phyloP scores from a whole-genome alignment of 2,113 vertebrate genomes.

The Corythoichthys intestinalis region DNA sequence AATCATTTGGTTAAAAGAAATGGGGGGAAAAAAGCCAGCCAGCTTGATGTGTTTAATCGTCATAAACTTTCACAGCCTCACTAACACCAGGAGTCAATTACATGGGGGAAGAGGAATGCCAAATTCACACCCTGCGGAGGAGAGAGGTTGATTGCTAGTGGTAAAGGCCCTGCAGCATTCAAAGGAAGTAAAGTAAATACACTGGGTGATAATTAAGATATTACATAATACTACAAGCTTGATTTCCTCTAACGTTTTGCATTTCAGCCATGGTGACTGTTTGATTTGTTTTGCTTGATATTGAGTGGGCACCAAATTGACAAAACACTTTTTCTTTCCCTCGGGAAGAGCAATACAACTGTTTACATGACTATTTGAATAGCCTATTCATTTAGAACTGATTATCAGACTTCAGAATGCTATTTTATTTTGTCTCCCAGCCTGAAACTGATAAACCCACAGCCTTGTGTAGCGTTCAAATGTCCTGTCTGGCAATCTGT shows the following conservation, averaged over 20 bases:
- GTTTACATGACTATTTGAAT: too few species aligned
- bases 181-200: conserved; percentile 65
- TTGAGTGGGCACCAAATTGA: too few species aligned
- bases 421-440: too few species aligned
- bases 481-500: too few species aligned
- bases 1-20: conserved; percentile 63
- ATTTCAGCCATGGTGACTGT: background rate
- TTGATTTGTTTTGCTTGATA: background rate
- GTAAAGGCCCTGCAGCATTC: conserved; percentile 60
- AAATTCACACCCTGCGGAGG: conserved; percentile 47
- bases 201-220: conserved; percentile 62
- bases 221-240: conserved; percentile 41
- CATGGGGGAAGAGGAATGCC: conserved; percentile 61
- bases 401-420: too few species aligned
- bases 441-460: too few species aligned
- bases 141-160: conserved; percentile 68
- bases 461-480: too few species aligned
- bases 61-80: conserved; percentile 74
- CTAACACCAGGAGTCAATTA: conserved; percentile 75
- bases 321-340: too few species aligned
- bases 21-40: conserved; percentile 30
- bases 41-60: conserved; percentile 72
- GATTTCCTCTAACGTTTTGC: conserved; percentile 7
- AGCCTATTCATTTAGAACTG: too few species aligned
- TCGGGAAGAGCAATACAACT: too few species aligned